These are phyloP conservation scores for Coremacera marginata DNA, from an alignment of 2,888 invertebrate species.

Conservation along the genomic window DNA sequence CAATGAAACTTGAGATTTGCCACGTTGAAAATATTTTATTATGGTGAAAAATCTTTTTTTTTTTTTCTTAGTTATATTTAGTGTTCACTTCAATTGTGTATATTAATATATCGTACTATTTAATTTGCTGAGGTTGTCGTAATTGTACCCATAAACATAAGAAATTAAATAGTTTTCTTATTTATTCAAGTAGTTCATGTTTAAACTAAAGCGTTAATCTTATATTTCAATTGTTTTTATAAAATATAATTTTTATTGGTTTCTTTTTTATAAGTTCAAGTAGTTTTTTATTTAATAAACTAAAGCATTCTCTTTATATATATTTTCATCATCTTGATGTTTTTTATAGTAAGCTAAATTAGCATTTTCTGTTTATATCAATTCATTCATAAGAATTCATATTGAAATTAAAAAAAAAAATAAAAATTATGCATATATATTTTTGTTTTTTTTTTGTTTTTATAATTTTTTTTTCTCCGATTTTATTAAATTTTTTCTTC, in stretches of 20 bases:
- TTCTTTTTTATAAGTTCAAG: neutral
- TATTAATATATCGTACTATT: slow-evolving; percentile 7
- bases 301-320: slow-evolving; percentile 25
- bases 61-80: slow-evolving; percentile 24
- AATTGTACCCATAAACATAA: slow-evolving; percentile 22
- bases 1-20: neutral
- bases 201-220: neutral
- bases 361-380: slow-evolving; percentile 11
- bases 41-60: neutral
- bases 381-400: neutral
- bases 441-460: neutral
- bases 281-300: slow-evolving; percentile 14
- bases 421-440: slow-evolving; percentile 2
- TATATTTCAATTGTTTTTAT: slow-evolving; percentile 6
- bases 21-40: slow-evolving; percentile 29
- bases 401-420: neutral
- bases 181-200: neutral
- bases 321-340: slow-evolving; percentile 9
- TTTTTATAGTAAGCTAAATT: slow-evolving; percentile 27
- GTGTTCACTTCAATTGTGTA: slow-evolving; percentile 6
- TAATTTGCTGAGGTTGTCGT: slow-evolving; percentile 33
- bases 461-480: neutral
- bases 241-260: slow-evolving; percentile 3
- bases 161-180: neutral
- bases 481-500: slow-evolving; percentile 1